These are phyloP conservation scores for Maniola jurtina DNA, from an alignment of 1,140 invertebrate species.

Conservation along the genomic window DNA sequence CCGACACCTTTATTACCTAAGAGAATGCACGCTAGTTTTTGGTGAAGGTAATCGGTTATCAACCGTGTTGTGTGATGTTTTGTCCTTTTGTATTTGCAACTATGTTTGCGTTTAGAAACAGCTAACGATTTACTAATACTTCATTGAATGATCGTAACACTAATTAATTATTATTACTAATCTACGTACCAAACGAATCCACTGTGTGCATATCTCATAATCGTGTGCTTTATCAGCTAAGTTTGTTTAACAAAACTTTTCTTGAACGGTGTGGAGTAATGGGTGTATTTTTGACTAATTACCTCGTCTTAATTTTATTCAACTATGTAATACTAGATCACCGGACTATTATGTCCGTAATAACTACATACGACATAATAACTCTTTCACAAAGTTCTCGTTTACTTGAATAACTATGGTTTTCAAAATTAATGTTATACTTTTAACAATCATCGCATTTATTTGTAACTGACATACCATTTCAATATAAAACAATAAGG, in stretches of 20 bases:
- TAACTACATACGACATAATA: neutral
- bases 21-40: conserved; percentile 59
- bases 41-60: conserved; percentile 53
- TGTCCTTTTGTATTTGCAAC: conserved; percentile 7
- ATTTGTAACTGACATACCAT: conserved; percentile 26
- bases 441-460: conserved; percentile 17
- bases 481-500: conserved; percentile 4
- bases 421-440: neutral
- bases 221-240: conserved; percentile 31
- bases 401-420: conserved; percentile 3
- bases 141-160: conserved; percentile 18
- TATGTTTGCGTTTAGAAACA: conserved; percentile 9
- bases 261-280: conserved; percentile 55
- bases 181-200: conserved; percentile 23
- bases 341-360: neutral
- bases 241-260: conserved; percentile 29
- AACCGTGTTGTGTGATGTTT: conserved; percentile 30
- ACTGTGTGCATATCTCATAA: conserved; percentile 41
- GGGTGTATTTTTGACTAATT: conserved; percentile 72
- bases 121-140: conserved; percentile 32
- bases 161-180: conserved; percentile 29
- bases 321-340: neutral
- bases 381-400: conserved; percentile 1
- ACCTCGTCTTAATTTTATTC: neutral
- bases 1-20: conserved; percentile 68